phyloP scores from a whole-genome alignment of 37 sponge, comb jelly and placozoan species.

The Spongilla lacustris region DNA sequence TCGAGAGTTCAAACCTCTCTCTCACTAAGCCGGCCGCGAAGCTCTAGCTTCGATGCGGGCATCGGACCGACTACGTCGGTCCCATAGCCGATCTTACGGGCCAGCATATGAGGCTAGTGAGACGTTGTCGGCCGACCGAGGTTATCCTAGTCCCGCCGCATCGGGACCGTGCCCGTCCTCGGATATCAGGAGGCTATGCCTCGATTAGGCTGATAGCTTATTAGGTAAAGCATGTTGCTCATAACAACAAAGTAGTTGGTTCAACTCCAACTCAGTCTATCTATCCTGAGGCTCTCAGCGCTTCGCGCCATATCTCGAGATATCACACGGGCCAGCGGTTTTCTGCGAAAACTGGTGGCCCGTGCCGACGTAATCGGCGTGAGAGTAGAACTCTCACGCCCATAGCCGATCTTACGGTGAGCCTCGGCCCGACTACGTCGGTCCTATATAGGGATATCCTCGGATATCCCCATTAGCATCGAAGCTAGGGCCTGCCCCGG shows the following conservation, averaged over 20 bases:
- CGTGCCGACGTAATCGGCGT: no score
- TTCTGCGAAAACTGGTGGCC: no score
- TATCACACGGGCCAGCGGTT: no score
- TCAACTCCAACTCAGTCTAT: slow-evolving; percentile 35
- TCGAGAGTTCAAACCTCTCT: slow-evolving; percentile 48
- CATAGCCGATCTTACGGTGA: no score
- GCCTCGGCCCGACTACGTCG: neutral
- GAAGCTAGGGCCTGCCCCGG: neutral
- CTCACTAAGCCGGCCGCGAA: slow-evolving; percentile 19
- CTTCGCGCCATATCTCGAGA: neutral
- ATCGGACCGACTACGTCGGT: neutral
- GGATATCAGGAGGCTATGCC: no score
- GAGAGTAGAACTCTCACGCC: no score
- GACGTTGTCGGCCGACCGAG: no score
- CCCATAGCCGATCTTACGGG: no score
- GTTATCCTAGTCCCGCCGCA: slow-evolving; percentile 39
- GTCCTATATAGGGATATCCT: neutral
- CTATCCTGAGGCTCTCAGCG: neutral
- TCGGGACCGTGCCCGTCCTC: slow-evolving; percentile 38
- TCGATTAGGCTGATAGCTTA: no score
- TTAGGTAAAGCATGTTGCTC: no score
- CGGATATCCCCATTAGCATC: neutral
- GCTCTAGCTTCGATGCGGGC: neutral
- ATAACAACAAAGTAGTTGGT: slow-evolving; percentile 19
- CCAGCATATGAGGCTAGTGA: no score